Evolutionary conservation across 1,140 invertebrate species (phyloP).

Genomic region (Calliopsis andreniformis): DNA sequence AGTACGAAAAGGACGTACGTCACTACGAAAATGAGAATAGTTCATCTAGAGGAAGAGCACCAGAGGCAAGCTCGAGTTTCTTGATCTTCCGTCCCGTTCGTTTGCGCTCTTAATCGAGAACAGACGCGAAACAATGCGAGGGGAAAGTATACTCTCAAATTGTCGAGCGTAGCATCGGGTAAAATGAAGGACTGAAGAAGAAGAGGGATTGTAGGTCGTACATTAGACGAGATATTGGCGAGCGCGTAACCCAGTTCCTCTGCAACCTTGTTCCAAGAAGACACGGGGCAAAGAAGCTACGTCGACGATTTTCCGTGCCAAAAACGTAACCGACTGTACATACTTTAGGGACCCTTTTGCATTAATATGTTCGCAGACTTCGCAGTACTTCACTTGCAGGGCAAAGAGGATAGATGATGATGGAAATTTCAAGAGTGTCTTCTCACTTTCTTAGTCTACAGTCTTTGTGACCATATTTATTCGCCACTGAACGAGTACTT

Average conservation of each 20-base stretch:
- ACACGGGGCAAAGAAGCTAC: background rate
- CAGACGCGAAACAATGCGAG: slow-evolving; percentile 30
- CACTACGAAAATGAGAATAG: background rate
- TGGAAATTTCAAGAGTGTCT: background rate
- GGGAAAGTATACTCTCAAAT: background rate
- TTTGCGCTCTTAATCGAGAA: slow-evolving; percentile 43
- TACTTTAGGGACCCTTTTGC: slow-evolving; percentile 10
- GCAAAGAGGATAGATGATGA: background rate
- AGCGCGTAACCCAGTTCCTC: slow-evolving; percentile 37
- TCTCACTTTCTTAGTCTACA: no score
- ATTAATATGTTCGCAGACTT: slow-evolving; percentile 21
- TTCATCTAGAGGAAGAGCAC: background rate
- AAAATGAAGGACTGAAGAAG: slow-evolving; percentile 15
- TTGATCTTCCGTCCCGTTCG: slow-evolving; percentile 17
- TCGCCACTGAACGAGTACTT: background rate
- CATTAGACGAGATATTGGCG: slow-evolving; percentile 35
- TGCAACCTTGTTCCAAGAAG: background rate
- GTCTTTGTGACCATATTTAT: background rate
- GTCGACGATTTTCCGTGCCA: slow-evolving; percentile 35
- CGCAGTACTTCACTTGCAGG: background rate
- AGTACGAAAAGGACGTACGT: background rate
- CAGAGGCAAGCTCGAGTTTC: slow-evolving; percentile 9
- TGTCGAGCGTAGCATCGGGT: background rate
- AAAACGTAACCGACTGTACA: slow-evolving; percentile 32
- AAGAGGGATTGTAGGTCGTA: slow-evolving; percentile 33